Conservation (phyloP, 2,888 invertebrate species). For the Myathropa florea region DNA sequence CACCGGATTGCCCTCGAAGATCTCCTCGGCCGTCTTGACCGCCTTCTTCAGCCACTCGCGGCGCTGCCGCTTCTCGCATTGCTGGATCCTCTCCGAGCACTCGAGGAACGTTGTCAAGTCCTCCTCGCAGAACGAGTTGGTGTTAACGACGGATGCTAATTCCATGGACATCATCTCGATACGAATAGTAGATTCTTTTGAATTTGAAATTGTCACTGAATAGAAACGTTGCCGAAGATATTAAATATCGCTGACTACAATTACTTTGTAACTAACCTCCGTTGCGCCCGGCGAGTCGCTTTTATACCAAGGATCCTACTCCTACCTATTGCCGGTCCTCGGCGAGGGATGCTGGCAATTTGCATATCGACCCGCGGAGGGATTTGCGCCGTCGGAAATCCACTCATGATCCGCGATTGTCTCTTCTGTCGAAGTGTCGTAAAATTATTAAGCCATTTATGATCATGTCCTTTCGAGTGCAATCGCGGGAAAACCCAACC, state of each 20-base stretch:
- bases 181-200: not conserved
- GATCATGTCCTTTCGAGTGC: not conserved
- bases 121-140: slow-evolving; percentile 74
- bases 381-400: not conserved
- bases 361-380: not conserved
- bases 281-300: not conserved
- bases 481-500: not conserved
- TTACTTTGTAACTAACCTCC: slow-evolving; percentile 34
- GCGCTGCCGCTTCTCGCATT: slow-evolving; percentile 61
- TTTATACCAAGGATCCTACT: slow-evolving; percentile 7
- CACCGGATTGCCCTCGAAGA: slow-evolving; percentile 75
- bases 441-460: not conserved
- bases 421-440: not conserved
- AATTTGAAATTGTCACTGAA: not conserved
- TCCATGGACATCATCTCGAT: slow-evolving; percentile 17
- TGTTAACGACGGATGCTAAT: slow-evolving; percentile 72
- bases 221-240: slow-evolving; percentile 4
- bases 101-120: slow-evolving; percentile 75
- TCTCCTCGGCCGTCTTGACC: slow-evolving; percentile 75
- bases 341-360: not conserved
- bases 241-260: slow-evolving; percentile 33
- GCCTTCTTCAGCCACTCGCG: slow-evolving; percentile 70
- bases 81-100: slow-evolving; percentile 75
- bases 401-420: not conserved
- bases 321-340: no score